These are phyloP conservation scores for Melanchra persicariae DNA, from an alignment of 2,888 invertebrate genomes.

Conservation along the genomic window DNA sequence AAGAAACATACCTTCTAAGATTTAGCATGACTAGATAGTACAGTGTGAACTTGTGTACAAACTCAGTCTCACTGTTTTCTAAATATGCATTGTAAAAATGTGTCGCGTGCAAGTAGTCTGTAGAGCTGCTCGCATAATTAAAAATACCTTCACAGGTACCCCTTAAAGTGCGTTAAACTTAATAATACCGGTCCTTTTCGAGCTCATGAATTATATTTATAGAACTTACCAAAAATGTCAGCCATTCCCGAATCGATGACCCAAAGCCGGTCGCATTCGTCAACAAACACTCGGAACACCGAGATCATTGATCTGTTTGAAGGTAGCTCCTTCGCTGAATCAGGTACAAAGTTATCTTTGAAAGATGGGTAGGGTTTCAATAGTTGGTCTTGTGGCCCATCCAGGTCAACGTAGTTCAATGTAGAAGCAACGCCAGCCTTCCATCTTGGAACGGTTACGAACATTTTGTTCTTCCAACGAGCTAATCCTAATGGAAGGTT, in stretches of 20 bases:
- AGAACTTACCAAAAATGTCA: slow-evolving; percentile 92
- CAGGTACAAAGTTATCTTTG: slow-evolving; percentile 94
- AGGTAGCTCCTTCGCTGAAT: slow-evolving; percentile 83
- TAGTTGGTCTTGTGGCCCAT: slow-evolving; percentile 92
- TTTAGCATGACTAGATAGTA: slow-evolving; percentile 8
- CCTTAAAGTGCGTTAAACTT: not conserved
- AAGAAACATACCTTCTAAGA: not conserved
- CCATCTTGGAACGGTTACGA: slow-evolving; percentile 93
- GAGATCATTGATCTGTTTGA: slow-evolving; percentile 93
- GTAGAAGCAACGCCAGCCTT: slow-evolving; percentile 93
- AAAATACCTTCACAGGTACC: slow-evolving; percentile 8
- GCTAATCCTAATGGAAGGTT: slow-evolving; percentile 94
- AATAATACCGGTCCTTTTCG: slow-evolving; percentile 12
- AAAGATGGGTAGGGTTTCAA: slow-evolving; percentile 95
- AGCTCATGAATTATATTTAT: not conserved
- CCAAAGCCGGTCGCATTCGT: slow-evolving; percentile 95
- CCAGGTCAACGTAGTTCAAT: slow-evolving; percentile 92
- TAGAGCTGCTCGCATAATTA: not conserved
- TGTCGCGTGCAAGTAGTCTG: slow-evolving; percentile 1
- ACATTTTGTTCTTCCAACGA: slow-evolving; percentile 93
- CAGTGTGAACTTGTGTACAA: slow-evolving; percentile 1
- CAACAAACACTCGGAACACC: slow-evolving; percentile 93
- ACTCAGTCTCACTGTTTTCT: not conserved
- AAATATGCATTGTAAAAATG: not conserved
- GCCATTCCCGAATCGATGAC: slow-evolving; percentile 95